Evolutionary conservation across 2,888 invertebrate species (phyloP), one percentile per base, ranked within the genome.

Genomic region (Oligia fasciuncula): DNA sequence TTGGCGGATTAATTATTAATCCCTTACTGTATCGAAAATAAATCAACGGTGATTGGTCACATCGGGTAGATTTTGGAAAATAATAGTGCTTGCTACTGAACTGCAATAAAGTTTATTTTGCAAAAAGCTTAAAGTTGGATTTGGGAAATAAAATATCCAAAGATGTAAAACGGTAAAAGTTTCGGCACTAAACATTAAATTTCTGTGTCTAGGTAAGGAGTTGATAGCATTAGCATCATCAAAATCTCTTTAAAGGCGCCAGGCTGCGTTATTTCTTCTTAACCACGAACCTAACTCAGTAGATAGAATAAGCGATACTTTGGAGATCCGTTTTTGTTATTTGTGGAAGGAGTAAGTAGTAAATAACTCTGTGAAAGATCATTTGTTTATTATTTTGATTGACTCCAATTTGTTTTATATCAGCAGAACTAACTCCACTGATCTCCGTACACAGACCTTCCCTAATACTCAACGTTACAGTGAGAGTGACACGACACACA

Each of bases 1-100:
- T 94, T 92, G 93, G 90, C 87, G 91, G 93, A 93, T 94, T 94
- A 92, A 94, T 94, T 93, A 94, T 94, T 94, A 93, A 94, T 94
- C 93, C 92, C 90, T 89, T 92, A 91, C 89, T 90, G 87, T 90
- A 91, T 89, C 87, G 86, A 89, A 91, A 90, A 93, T 93, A 93
- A 91, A 93, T 93, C 91, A 91, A 87, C 83, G 80, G 74, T 81
- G 86, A 88, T 88, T 84, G 89, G 88, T 75, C 81, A 86, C 86
- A 88, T 86, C 76, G 84, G 82, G 77, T 79, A 73, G 69, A 40
- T 87, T 89, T 89, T 80, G 68, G 73, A 19, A 80, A 88, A 75
- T 76, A 70, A 70, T 76, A 51, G 51, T 57, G 35, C 73, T 83
- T 68, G 57, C 11, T 67, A 29, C 13, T n/a, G 51, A 43, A 76